These are phyloP conservation scores for Hippocampus barbouri DNA, from an alignment of 2,113 vertebrate genomes.

Conservation along the genomic window DNA sequence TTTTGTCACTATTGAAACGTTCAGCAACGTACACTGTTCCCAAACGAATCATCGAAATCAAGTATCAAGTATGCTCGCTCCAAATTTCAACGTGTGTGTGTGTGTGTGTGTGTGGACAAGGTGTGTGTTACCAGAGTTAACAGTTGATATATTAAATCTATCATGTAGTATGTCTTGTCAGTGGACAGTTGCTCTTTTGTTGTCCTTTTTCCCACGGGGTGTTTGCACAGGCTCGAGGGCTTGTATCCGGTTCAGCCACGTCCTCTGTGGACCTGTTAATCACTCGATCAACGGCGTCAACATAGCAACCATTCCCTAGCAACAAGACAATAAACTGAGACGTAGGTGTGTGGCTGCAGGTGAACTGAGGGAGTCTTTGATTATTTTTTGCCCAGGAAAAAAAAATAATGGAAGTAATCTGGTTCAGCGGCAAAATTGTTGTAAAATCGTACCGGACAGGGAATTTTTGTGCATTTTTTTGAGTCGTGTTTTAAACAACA, in stretches of 20 bases:
- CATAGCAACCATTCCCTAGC: slow-evolving; percentile 75
- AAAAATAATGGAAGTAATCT: background rate
- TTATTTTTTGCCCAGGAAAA: background rate
- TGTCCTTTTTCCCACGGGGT: slow-evolving; percentile 4
- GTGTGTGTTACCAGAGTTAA: background rate
- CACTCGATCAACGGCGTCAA: slow-evolving; percentile 67
- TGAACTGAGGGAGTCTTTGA: slow-evolving; percentile 49
- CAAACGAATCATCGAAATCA: background rate
- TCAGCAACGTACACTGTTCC: background rate
- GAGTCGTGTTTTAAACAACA: background rate
- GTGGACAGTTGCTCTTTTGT: slow-evolving; percentile 10
- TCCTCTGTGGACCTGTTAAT: slow-evolving; percentile 64
- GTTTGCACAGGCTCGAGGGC: slow-evolving; percentile 21
- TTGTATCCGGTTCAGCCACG: slow-evolving; percentile 40
- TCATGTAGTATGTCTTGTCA: background rate
- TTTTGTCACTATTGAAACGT: no score
- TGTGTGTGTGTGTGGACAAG: background rate
- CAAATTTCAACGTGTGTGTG: background rate
- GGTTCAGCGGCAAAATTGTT: background rate
- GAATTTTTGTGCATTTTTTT: background rate
- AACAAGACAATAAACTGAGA: slow-evolving; percentile 75
- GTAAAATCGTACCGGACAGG: background rate
- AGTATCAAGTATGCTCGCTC: background rate
- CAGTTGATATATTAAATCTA: background rate
- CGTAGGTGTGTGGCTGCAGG: slow-evolving; percentile 59